phyloP scores from a whole-genome alignment of 23 tunicate species.

The Styela clava region DNA sequence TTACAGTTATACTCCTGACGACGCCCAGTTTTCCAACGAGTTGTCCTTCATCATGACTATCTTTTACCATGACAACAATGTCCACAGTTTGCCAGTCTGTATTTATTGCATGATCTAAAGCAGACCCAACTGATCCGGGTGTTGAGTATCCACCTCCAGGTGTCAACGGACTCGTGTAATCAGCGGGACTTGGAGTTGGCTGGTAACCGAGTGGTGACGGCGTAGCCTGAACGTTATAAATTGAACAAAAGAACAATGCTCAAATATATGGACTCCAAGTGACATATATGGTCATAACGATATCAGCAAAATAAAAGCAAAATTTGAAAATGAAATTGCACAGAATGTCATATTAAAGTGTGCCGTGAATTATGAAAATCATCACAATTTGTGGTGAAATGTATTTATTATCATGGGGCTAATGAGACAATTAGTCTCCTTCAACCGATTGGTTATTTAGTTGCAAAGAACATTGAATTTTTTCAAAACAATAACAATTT shows the following conservation, averaged over 20 bases:
- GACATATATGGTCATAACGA: background rate
- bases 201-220: conserved; percentile 68
- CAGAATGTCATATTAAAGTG: no score
- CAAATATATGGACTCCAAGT: background rate
- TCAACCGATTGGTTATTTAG: no score
- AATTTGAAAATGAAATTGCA: no score
- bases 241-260: background rate
- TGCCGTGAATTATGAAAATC: no score
- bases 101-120: conserved; percentile 47
- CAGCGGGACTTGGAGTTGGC: conserved; percentile 81
- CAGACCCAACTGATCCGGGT: conserved; percentile 77
- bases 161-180: conserved; percentile 91
- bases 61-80: conserved; percentile 78
- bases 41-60: conserved; percentile 47
- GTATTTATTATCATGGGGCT: no score
- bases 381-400: no score
- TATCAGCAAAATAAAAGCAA: background rate
- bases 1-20: conserved; percentile 81
- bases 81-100: conserved; percentile 97
- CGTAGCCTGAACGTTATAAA: conserved; percentile 41
- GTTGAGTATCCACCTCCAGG: conserved; percentile 89
- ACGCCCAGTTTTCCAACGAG: conserved; percentile 76
- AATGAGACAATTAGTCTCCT: no score
- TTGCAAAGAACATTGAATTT: no score
- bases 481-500: no score